Evolutionary conservation across 2,113 vertebrate species (phyloP).

Genomic region (Pelusios castaneus): DNA sequence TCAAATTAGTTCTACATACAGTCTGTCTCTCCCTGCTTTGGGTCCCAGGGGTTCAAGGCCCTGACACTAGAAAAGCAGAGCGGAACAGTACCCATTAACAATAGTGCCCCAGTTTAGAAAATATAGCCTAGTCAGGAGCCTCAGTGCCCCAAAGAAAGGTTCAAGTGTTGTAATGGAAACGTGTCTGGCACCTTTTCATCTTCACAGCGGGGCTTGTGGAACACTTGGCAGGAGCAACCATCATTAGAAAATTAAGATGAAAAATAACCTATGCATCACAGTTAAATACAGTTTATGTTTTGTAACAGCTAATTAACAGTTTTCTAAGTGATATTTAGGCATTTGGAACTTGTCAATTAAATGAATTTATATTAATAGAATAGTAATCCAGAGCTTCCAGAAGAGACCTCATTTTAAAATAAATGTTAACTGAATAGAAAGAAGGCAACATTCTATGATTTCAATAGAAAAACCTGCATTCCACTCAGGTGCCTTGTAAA

Average conservation of each 20-base stretch:
- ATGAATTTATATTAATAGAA: background rate
- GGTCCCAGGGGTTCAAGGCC: background rate
- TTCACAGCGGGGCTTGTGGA: background rate
- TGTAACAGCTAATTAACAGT: conserved; percentile 3
- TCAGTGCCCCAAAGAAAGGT: too few species aligned
- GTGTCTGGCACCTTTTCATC: background rate
- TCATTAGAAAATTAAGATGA: background rate
- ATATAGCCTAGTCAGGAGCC: background rate
- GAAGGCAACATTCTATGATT: background rate
- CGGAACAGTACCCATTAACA: background rate
- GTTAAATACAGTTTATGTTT: background rate
- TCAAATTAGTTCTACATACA: background rate
- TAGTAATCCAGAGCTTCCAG: background rate
- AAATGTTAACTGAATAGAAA: background rate
- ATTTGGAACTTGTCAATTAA: background rate
- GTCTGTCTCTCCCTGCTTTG: background rate
- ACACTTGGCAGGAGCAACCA: background rate
- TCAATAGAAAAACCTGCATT: background rate
- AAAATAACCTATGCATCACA: background rate
- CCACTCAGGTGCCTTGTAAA: background rate
- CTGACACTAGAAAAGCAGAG: background rate
- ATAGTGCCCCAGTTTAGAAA: background rate
- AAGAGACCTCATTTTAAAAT: background rate
- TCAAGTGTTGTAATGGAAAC: background rate
- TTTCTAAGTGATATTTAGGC: conserved; percentile 19